Evolutionary conservation across 2,797 vertebrate genomes (phyloP).

Genomic region (Sebastes nivosus): DNA sequence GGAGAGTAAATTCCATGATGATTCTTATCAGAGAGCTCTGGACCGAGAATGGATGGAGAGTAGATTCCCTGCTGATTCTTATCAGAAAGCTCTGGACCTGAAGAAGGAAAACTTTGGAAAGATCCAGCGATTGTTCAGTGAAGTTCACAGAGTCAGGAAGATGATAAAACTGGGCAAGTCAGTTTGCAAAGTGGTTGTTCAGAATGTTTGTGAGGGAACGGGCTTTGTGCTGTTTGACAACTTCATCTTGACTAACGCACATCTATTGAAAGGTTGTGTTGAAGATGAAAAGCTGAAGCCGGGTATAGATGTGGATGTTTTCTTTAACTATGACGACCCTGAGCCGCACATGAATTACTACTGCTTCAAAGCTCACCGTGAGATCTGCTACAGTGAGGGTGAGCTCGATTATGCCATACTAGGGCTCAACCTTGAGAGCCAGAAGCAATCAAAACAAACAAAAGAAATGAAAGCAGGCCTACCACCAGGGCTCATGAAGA

Average conservation of each 20-base stretch:
- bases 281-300: accelerated
- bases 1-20: not conserved
- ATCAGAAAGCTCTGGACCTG: accelerated
- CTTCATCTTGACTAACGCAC: slow-evolving; percentile 35
- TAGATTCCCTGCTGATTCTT: not conserved
- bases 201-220: not conserved
- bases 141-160: slow-evolving; percentile 7
- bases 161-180: not conserved
- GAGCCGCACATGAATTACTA: accelerated
- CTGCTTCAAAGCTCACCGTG: accelerated
- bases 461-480: accelerated
- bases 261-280: accelerated
- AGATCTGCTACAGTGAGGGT: accelerated
- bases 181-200: not conserved
- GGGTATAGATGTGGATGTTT: accelerated
- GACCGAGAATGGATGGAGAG: not conserved
- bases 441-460: not conserved
- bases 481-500: slow-evolving; percentile 43
- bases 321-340: not conserved
- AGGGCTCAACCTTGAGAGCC: not conserved
- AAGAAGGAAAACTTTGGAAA: slow-evolving; percentile 35
- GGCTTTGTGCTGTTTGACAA: slow-evolving; percentile 45
- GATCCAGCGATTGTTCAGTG: slow-evolving; percentile 25
- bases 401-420: slow-evolving; percentile 27
- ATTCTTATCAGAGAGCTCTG: not conserved